Conservation (phyloP, 2,797 vertebrate species). For the Labroides dimidiatus region DNA sequence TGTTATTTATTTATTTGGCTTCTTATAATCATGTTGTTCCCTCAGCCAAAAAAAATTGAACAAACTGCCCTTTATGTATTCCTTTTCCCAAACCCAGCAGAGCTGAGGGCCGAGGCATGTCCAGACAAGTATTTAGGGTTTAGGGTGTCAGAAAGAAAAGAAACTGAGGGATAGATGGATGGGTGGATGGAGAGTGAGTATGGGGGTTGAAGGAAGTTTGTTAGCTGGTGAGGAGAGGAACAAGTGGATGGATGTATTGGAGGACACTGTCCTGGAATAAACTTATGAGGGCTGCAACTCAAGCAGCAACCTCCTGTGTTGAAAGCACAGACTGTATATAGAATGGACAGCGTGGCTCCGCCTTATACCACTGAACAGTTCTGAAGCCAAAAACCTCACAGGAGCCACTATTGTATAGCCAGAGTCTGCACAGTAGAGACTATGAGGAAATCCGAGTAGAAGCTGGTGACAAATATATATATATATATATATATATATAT, state of each 20-base stretch:
- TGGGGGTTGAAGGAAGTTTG: constrained; percentile 6
- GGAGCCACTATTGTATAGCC: too few relatives aligned
- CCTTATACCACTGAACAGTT: too few relatives aligned
- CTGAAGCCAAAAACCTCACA: too few relatives aligned
- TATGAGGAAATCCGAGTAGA: too few relatives aligned
- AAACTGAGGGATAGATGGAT: constrained; percentile 16
- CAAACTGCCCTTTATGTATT: constrained; percentile 8
- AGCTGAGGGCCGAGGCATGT: constrained; percentile 44
- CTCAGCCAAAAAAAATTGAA: not conserved
- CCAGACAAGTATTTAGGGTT: constrained; percentile 41
- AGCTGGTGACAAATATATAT: too few relatives aligned
- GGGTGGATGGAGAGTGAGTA: constrained; percentile 4
- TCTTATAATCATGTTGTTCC: not conserved
- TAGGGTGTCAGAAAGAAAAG: constrained; percentile 27
- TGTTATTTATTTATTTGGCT: too few relatives aligned
- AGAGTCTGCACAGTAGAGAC: too few relatives aligned
- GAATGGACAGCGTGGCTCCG: too few relatives aligned
- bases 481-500: too few relatives aligned
- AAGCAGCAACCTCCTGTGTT: too few relatives aligned
- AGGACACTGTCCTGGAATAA: not conserved
- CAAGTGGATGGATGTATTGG: constrained; percentile 5
- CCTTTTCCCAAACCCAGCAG: constrained; percentile 7
- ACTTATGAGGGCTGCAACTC: not conserved
- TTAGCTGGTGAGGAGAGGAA: not conserved
- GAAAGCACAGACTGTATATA: too few relatives aligned